A percentile compares a stretch with the other conserved stretches of the same genome.
Conservation (phyloP, 2,888 invertebrate genomes). For the Eudemis profundana region DNA sequence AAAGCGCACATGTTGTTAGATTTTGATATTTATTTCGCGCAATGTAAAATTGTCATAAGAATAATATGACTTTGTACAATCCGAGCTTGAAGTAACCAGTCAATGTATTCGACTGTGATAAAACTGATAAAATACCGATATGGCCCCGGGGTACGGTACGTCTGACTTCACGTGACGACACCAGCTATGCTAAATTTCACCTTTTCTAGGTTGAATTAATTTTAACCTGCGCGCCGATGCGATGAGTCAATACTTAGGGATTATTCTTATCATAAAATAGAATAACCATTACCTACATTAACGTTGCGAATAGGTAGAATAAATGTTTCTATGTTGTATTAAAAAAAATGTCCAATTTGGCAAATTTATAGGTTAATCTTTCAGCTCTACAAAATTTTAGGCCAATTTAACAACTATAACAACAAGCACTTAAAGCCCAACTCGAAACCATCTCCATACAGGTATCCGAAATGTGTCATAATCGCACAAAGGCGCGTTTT, state of each 20-base stretch:
- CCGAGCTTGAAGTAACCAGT: not conserved
- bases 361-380: too few species aligned
- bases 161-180: slow-evolving; percentile 5
- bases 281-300: too few species aligned
- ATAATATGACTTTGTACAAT: not conserved
- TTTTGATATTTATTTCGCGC: not conserved
- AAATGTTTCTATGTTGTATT: too few species aligned
- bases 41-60: not conserved
- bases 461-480: too few species aligned
- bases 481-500: too few species aligned
- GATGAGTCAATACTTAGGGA: slow-evolving; percentile 25
- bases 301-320: too few species aligned
- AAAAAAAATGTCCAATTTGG: too few species aligned
- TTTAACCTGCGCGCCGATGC: slow-evolving; percentile 23
- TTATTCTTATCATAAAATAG: not conserved
- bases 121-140: slow-evolving; percentile 1
- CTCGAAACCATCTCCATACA: too few species aligned
- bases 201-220: slow-evolving; percentile 39
- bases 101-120: not conserved
- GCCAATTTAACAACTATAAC: too few species aligned
- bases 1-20: not conserved
- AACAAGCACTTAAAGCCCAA: too few species aligned
- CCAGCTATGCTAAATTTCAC: slow-evolving; percentile 32
- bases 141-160: slow-evolving; percentile 7
- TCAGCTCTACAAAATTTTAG: too few species aligned